These are phyloP conservation scores for Agrochola macilenta DNA, from an alignment of 2,888 invertebrate species.

Conservation along the genomic window DNA sequence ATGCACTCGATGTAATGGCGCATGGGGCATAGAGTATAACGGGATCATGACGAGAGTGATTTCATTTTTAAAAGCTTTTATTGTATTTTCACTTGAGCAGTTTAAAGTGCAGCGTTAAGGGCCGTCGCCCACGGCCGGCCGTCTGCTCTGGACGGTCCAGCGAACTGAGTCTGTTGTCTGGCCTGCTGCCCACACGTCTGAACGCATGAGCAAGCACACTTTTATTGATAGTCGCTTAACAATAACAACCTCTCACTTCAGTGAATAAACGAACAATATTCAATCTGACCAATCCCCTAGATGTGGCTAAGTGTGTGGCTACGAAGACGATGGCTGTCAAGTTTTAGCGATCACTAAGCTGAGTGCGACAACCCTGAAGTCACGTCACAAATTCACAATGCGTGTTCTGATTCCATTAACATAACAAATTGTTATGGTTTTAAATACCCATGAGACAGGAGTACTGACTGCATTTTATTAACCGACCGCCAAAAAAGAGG, in stretches of 20 bases:
- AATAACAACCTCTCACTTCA: conserved; percentile 16
- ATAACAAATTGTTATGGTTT: neutral
- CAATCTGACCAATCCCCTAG: neutral
- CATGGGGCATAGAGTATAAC: neutral
- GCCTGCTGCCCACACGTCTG: conserved; percentile 49
- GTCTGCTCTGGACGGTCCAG: conserved; percentile 30
- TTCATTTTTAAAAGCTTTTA: no score
- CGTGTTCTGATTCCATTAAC: neutral
- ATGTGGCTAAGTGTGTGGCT: neutral
- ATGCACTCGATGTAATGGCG: conserved; percentile 24
- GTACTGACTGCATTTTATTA: no score
- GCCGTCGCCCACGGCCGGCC: conserved; percentile 36
- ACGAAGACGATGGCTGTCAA: neutral
- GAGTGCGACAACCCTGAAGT: neutral
- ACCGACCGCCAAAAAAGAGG: no score
- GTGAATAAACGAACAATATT: conserved; percentile 10
- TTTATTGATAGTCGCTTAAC: conserved; percentile 38
- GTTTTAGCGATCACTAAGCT: conserved; percentile 4
- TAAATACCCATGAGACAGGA: conserved; percentile 1
- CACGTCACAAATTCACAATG: no score
- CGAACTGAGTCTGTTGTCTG: conserved; percentile 33
- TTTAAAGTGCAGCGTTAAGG: conserved; percentile 40
- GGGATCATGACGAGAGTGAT: neutral
- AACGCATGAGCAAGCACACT: conserved; percentile 40
- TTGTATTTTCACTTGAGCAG: conserved; percentile 28